Conservation (phyloP, 2,888 invertebrate genomes). For the Anaspis maculata region DNA sequence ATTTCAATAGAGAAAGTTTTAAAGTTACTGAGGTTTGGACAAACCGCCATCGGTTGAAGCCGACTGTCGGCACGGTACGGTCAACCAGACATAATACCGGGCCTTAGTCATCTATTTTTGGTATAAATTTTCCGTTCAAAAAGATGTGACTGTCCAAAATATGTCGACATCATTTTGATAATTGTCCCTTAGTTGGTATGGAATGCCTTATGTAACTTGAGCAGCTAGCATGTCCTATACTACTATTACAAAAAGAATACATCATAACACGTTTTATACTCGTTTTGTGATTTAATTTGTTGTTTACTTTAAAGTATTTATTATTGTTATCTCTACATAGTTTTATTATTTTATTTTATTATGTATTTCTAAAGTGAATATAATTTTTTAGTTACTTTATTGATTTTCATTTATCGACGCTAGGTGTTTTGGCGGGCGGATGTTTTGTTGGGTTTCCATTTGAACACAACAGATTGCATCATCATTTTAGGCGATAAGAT, state of each 20-base stretch:
- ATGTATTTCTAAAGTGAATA: conserved; percentile 11
- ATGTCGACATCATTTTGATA: too few relatives aligned
- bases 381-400: neutral
- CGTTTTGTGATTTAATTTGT: conserved; percentile 29
- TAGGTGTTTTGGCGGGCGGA: too few relatives aligned
- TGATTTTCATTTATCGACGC: neutral
- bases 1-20: too few relatives aligned
- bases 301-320: conserved; percentile 14
- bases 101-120: conserved; percentile 1
- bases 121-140: conserved; percentile 13
- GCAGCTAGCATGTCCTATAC: conserved; percentile 14
- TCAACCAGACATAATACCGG: too few relatives aligned
- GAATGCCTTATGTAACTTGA: conserved; percentile 11
- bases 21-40: too few relatives aligned
- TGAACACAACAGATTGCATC: neutral
- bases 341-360: conserved; percentile 27
- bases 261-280: conserved; percentile 18
- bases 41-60: too few relatives aligned
- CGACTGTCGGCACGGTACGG: too few relatives aligned
- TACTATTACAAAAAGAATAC: conserved; percentile 10
- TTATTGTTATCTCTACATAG: conserved; percentile 12
- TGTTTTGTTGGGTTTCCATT: neutral
- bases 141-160: conserved; percentile 13
- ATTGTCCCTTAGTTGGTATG: too few relatives aligned
- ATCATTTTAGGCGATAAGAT: conserved; percentile 7